Base-by-base conservation (phyloP, 2,113 vertebrate genomes). In the Otocyon megalotis region DNA sequence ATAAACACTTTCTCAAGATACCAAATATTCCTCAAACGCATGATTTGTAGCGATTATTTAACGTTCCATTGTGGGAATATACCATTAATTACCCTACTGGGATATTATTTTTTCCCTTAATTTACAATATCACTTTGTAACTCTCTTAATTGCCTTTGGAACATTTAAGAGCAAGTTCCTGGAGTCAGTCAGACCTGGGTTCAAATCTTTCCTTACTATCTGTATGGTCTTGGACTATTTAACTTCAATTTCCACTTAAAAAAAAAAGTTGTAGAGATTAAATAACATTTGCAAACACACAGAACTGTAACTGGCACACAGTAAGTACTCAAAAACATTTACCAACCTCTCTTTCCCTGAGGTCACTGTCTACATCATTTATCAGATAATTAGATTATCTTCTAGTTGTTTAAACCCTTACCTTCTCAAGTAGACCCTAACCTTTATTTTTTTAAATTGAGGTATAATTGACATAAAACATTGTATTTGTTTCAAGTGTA, bases 181-280 rank as follows among this genome's bases (percentile, higher is more conserved):
- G 63, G 24, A 88, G 84, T 79, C 37, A 82, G 60, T 69, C 53
- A 88, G 63, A 85, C 32, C 16, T 95, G 20, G 62, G 32, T 77
- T 96, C 12, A 87, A 43, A 93, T 93, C 26, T 94, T 97, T 96
- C 93, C 32, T 96, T 71, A 87, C 4, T 54, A 90, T 50, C 37
- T 87, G 0, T 65, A 67, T 48, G 37, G 77, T 67, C 32, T 43
- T 22, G 60, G 17, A 74, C 7, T 58, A 87, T 50, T 84, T 84
- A 88, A 94, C 30, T 90, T 92, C n/a, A 86, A 62, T 72, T 88
- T 69, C 14, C 5, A 88, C 26, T 92, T 92, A 63, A 67, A 7
- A 88, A 96, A 95, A 77, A 84, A 93, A 93, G 20, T 85, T 94
- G 32, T 77, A 87, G 19, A 88, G 13, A 93, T 58, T 95, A 95